A percentile compares a stretch with the other conserved stretches of the same genome.
Evolutionary conservation across 2,888 invertebrate species (phyloP).

Genomic region (Zele albiditarsus): DNA sequence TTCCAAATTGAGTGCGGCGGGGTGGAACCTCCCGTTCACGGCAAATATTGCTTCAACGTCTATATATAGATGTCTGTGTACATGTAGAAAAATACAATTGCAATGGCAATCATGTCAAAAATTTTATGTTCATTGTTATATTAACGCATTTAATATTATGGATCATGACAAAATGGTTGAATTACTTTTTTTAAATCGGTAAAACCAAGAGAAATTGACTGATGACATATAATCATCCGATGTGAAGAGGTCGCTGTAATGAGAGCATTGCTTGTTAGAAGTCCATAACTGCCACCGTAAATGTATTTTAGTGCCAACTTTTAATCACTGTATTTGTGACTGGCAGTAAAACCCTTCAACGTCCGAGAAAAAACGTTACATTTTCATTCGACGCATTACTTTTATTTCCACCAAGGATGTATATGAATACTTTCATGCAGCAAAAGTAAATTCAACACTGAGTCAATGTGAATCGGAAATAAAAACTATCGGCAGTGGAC

Average conservation of each 20-base stretch:
- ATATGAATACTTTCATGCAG: not conserved
- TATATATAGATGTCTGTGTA: not conserved
- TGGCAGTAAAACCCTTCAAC: constrained; percentile 18
- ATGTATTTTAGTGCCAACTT: constrained; percentile 9
- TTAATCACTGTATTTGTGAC: constrained; percentile 27
- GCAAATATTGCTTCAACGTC: not conserved
- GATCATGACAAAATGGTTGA: not conserved
- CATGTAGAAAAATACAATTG: not conserved
- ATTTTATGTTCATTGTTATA: constrained; percentile 1
- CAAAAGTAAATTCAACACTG: not conserved
- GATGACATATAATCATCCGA: constrained; percentile 1
- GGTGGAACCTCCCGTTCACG: not conserved
- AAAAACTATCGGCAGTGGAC: not conserved
- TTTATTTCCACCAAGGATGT: not conserved
- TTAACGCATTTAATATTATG: not conserved
- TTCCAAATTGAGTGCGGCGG: not conserved
- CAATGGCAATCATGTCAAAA: constrained; percentile 1
- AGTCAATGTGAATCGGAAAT: not conserved
- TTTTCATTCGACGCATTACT: not conserved
- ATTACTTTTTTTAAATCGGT: not conserved
- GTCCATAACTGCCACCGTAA: constrained; percentile 19
- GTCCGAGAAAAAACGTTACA: not conserved
- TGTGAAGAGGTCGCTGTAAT: not conserved
- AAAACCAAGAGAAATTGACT: constrained; percentile 7
- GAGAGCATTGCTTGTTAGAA: constrained; percentile 31